These are phyloP conservation scores for Pachyrhynchus sulphureomaculatus DNA, from an alignment of 1,140 invertebrate genomes.

Conservation along the genomic window DNA sequence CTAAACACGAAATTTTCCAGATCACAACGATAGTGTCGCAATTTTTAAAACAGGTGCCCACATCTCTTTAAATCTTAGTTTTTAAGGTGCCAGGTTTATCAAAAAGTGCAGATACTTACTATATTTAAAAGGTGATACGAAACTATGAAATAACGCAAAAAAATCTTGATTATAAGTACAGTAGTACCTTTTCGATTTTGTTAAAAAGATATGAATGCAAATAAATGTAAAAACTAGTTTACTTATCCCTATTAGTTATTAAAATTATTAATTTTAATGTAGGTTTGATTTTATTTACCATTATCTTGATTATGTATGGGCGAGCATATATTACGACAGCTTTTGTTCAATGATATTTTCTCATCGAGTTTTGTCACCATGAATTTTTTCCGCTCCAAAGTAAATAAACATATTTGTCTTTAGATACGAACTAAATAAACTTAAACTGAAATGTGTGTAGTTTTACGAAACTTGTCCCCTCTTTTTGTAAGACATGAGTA, in stretches of 20 bases:
- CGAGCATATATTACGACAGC: neutral
- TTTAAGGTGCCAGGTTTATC: too few relatives aligned
- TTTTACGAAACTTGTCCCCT: too few relatives aligned
- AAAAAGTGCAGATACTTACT: too few relatives aligned
- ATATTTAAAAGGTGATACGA: too few relatives aligned
- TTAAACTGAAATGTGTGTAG: too few relatives aligned
- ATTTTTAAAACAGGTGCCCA: too few relatives aligned
- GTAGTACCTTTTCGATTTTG: neutral
- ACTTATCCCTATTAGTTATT: neutral
- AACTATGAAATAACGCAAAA: too few relatives aligned
- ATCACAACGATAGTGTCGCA: too few relatives aligned
- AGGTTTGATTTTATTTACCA: neutral
- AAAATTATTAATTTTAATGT: neutral
- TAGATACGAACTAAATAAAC: conserved; percentile 6
- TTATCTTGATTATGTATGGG: neutral
- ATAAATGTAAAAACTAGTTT: neutral
- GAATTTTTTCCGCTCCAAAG: neutral
- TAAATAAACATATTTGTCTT: conserved; percentile 1
- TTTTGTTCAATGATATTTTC: neutral
- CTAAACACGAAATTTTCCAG: too few relatives aligned
- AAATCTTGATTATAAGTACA: too few relatives aligned
- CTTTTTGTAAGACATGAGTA: too few relatives aligned
- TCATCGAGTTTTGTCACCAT: conserved; percentile 10
- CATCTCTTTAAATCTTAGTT: too few relatives aligned
- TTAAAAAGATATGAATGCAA: neutral